Conservation (phyloP, 1,140 invertebrate genomes). For the Aleiodes sp. region DNA sequence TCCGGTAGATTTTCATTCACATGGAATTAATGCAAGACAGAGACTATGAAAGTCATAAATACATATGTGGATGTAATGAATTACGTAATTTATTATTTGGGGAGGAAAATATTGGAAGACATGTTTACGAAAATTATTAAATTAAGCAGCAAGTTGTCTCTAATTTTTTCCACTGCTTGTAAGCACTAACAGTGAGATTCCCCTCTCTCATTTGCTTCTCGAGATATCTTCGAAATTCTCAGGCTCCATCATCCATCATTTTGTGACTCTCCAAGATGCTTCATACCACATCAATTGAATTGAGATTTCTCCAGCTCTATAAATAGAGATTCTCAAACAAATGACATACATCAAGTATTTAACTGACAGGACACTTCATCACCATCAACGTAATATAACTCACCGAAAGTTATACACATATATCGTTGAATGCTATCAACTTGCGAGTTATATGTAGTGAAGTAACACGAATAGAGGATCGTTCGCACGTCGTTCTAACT, state of each 20-base stretch:
- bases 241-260: not conserved
- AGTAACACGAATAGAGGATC: not conserved
- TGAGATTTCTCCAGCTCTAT: not conserved
- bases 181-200: too few species aligned
- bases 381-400: not conserved
- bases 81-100: not conserved
- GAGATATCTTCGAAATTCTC: not conserved
- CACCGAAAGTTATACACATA: not conserved
- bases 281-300: too few species aligned
- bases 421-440: slow-evolving; percentile 1
- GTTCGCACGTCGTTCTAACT: not conserved
- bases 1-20: not conserved
- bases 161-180: not conserved
- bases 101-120: too few species aligned
- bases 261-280: not conserved
- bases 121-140: too few species aligned
- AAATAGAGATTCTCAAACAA: not conserved
- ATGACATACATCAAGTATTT: not conserved
- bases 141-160: too few species aligned
- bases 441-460: not conserved
- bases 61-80: not conserved
- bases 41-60: not conserved
- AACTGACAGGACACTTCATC: not conserved
- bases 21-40: slow-evolving; percentile 1
- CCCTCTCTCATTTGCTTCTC: not conserved